A percentile compares a stretch with the other conserved stretches of the same genome.
Evolutionary conservation across 1,140 invertebrate species (phyloP).

Genomic region (Chionoecetes opilio): DNA sequence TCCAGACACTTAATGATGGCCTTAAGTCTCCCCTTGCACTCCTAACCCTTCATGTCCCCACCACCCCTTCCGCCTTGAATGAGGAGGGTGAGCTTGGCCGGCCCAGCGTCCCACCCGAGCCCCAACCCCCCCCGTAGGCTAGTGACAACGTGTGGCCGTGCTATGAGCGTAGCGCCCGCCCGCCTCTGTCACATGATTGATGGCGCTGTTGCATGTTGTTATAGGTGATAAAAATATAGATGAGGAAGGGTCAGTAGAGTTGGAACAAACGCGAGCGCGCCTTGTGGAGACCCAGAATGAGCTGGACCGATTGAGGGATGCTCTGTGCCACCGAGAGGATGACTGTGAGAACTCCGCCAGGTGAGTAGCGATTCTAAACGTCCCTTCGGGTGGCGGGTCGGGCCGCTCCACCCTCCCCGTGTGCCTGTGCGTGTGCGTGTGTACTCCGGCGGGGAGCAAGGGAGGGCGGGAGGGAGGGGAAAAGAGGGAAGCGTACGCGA

Average conservation of each 20-base stretch:
- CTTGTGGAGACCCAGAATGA: constrained; percentile 81
- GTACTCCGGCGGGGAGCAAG: background rate
- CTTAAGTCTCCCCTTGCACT: background rate
- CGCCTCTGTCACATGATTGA: constrained; percentile 73
- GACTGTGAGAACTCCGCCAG: constrained; percentile 76
- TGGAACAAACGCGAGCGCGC: constrained; percentile 80
- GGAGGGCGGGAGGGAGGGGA: background rate
- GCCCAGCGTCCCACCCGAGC: constrained; percentile 51
- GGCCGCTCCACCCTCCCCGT: constrained; percentile 53
- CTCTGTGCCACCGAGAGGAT: constrained; percentile 72
- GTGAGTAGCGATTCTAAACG: constrained; percentile 69
- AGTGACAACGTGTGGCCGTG: constrained; percentile 73
- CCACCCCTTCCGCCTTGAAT: background rate
- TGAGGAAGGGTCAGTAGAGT: constrained; percentile 81
- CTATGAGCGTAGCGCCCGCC: constrained; percentile 67
- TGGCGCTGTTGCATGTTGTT: constrained; percentile 81
- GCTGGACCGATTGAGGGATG: constrained; percentile 78
- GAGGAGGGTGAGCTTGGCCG: constrained; percentile 60
- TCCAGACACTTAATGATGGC: constrained; percentile 41
- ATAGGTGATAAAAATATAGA: constrained; percentile 81
- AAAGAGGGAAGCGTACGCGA: background rate
- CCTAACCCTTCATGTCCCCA: background rate
- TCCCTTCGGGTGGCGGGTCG: constrained; percentile 74
- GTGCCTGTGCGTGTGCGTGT: background rate
- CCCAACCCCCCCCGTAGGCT: constrained; percentile 62